These are phyloP conservation scores for Lichenostomus cassidix DNA, from an alignment of 2,113 vertebrate genomes.

Conservation along the genomic window DNA sequence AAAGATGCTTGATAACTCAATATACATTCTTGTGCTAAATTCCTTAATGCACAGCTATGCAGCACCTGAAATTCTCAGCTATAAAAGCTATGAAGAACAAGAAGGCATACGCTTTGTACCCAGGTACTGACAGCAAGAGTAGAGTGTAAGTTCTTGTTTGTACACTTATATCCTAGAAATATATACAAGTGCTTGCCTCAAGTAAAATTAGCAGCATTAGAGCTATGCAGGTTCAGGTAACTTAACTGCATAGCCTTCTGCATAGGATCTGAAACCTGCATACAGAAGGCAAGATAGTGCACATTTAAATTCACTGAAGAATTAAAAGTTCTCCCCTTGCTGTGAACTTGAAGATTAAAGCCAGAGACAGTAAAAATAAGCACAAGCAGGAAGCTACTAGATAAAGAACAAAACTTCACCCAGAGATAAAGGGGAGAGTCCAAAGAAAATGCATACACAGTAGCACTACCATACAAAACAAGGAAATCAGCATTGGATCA, in stretches of 20 bases:
- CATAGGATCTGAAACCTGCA: background rate
- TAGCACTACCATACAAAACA: slow-evolving; percentile 20
- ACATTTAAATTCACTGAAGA: background rate
- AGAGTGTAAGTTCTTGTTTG: background rate
- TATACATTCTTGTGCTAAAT: background rate
- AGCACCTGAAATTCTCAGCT: background rate
- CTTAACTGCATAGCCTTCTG: background rate
- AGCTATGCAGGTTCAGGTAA: slow-evolving; percentile 3
- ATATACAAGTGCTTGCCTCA: background rate
- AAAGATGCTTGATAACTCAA: background rate
- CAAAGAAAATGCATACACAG: slow-evolving; percentile 15
- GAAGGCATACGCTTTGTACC: background rate
- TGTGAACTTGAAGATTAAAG: slow-evolving; percentile 24
- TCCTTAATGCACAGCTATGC: background rate
- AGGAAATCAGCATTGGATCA: slow-evolving; percentile 21
- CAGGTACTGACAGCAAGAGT: background rate
- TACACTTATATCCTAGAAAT: background rate
- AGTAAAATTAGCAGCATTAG: background rate
- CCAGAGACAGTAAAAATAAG: slow-evolving; percentile 19
- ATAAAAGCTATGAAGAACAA: background rate
- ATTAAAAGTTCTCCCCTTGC: background rate
- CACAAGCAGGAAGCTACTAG: background rate
- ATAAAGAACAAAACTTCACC: slow-evolving; percentile 14
- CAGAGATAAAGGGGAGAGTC: background rate
- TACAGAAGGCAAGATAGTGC: background rate